Percentiles rank a stretch among this genome's conserved stretches.
Evolutionary conservation across 2,113 vertebrate species (phyloP).

Genomic region (Machaerirhynchus nigripectus): DNA sequence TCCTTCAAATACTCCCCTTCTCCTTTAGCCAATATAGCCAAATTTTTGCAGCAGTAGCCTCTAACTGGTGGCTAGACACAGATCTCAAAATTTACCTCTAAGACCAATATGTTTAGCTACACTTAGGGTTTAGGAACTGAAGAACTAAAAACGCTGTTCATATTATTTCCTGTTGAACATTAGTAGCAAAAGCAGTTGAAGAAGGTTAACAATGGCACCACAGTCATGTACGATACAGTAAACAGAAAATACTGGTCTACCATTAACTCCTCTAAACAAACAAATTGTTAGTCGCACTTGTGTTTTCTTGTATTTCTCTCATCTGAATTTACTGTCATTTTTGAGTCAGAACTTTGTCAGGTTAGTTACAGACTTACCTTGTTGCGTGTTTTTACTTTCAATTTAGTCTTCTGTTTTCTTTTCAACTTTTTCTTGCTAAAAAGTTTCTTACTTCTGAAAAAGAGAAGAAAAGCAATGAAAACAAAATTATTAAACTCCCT

Average conservation of each 20-base stretch:
- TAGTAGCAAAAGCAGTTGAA: not conserved
- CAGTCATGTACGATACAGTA: not conserved
- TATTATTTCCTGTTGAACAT: not conserved
- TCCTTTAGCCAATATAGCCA: not conserved
- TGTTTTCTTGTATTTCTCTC: not conserved
- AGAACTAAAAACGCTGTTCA: not conserved
- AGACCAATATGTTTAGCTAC: not conserved
- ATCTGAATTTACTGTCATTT: not conserved
- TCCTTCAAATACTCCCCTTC: not conserved
- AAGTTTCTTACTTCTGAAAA: constrained; percentile 92
- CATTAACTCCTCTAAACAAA: not conserved
- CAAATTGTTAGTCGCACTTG: not conserved
- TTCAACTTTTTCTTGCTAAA: constrained; percentile 99
- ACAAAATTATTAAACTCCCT: not conserved
- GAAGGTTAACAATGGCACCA: not conserved
- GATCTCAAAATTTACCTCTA: not conserved
- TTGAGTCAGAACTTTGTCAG: not conserved
- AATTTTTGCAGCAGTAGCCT: not conserved
- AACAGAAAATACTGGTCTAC: not conserved
- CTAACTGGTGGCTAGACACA: not conserved
- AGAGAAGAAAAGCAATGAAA: not conserved
- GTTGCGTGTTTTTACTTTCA: constrained; percentile 94
- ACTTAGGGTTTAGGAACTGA: not conserved
- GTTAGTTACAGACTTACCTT: constrained; percentile 73
- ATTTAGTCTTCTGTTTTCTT: constrained; percentile 96